Evolutionary conservation across 2,888 invertebrate species (phyloP).

Genomic region (Baccha elongata): DNA sequence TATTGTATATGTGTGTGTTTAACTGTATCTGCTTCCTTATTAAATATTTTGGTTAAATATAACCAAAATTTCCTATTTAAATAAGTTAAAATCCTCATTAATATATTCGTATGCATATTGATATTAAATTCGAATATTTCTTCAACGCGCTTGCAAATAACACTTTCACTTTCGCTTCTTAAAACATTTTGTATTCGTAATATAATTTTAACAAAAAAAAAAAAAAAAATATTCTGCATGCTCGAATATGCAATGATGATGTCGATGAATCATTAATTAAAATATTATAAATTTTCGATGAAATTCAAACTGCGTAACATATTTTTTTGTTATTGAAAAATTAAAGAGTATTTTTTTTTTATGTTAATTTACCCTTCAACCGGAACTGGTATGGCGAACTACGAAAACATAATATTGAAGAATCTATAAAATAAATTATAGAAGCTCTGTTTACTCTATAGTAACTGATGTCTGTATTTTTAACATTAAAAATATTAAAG

Average conservation of each 20-base stretch:
- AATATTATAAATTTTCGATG: slow-evolving; percentile 7
- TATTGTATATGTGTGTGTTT: slow-evolving; percentile 77
- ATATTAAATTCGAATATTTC: no score
- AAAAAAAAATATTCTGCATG: slow-evolving; percentile 28
- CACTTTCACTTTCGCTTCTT: slow-evolving; percentile 69
- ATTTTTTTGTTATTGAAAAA: slow-evolving; percentile 20
- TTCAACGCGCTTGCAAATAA: no score
- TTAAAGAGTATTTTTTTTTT: slow-evolving; percentile 1
- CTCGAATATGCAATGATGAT: slow-evolving; percentile 1
- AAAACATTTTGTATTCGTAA: slow-evolving; percentile 20
- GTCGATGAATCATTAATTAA: slow-evolving; percentile 37
- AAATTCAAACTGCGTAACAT: slow-evolving; percentile 45
- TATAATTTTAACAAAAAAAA: background rate
- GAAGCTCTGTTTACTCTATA: no score
- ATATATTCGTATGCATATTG: slow-evolving; percentile 3
- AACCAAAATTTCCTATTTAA: slow-evolving; percentile 38
- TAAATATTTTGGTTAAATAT: slow-evolving; percentile 17
- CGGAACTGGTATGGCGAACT: slow-evolving; percentile 26
- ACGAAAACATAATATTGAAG: background rate
- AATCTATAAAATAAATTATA: background rate
- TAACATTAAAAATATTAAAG: background rate
- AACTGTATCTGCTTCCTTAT: slow-evolving; percentile 3
- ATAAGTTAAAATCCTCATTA: slow-evolving; percentile 9
- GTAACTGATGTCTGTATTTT: no score
- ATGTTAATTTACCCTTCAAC: slow-evolving; percentile 25